Evolutionary conservation across 2,113 vertebrate genomes (phyloP).

Genomic region (Genyomyrus donnyi): DNA sequence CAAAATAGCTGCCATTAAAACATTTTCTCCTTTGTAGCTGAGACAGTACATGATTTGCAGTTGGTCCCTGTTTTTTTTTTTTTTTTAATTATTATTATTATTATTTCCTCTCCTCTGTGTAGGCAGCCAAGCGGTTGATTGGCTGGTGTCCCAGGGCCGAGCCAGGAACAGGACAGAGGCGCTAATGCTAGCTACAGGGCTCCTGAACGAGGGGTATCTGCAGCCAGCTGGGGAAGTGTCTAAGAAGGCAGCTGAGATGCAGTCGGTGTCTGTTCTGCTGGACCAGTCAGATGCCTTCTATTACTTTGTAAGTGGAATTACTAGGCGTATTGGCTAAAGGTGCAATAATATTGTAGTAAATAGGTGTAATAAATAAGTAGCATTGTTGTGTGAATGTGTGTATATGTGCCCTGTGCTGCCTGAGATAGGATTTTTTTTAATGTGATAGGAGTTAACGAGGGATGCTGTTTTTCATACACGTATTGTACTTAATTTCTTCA

Average conservation of each 20-base stretch:
- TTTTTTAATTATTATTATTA: too few relatives aligned
- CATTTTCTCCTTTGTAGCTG: neutral
- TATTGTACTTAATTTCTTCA: neutral
- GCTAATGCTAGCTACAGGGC: constrained; percentile 73
- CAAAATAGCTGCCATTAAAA: neutral
- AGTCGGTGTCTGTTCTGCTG: constrained; percentile 66
- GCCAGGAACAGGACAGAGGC: constrained; percentile 78
- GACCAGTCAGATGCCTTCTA: constrained; percentile 79
- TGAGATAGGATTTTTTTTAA: neutral
- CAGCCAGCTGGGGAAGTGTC: constrained; percentile 81
- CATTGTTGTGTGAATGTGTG: neutral
- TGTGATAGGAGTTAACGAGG: neutral
- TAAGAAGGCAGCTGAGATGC: constrained; percentile 65
- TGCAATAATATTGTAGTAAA: neutral
- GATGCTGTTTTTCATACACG: neutral
- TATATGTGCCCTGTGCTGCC: neutral
- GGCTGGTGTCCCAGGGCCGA: constrained; percentile 75
- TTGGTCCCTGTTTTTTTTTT: neutral
- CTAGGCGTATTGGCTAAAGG: neutral
- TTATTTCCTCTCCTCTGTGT: neutral
- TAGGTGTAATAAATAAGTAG: neutral
- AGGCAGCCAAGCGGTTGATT: constrained; percentile 82
- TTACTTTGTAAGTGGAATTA: constrained; percentile 81
- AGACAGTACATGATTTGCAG: neutral
- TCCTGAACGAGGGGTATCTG: constrained; percentile 84